Evolutionary conservation across 2,888 invertebrate species (phyloP).

Genomic region (Crematogaster levior): DNA sequence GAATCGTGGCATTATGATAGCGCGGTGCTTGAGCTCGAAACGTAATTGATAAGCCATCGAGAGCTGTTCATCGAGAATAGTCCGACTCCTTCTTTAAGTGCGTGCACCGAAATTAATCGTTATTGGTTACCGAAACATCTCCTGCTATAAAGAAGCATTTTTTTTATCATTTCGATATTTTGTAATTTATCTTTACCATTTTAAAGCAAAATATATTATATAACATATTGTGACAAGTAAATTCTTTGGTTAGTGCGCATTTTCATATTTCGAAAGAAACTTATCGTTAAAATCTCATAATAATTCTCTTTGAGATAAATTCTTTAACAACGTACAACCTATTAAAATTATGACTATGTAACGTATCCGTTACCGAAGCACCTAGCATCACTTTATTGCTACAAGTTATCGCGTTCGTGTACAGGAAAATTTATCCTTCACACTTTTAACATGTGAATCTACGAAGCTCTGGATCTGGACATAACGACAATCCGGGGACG

Average conservation of each 20-base stretch:
- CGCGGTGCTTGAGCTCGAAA: slow-evolving; percentile 37
- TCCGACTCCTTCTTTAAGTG: not conserved
- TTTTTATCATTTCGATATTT: not conserved
- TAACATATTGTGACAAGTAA: not conserved
- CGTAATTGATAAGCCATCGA: slow-evolving; percentile 27
- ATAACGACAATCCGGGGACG: slow-evolving; percentile 43
- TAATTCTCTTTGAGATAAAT: not conserved
- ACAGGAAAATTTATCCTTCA: slow-evolving; percentile 22
- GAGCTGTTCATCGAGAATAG: not conserved
- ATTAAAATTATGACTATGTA: slow-evolving; percentile 16
- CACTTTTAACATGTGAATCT: slow-evolving; percentile 54
- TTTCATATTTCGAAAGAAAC: not conserved
- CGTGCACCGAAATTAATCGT: not conserved
- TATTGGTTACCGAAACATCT: not conserved
- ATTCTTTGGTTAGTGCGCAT: not conserved
- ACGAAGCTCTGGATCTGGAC: slow-evolving; percentile 41
- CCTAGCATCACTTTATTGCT: not conserved
- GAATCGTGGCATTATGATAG: slow-evolving; percentile 68
- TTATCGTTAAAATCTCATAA: not conserved
- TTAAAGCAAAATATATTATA: not conserved
- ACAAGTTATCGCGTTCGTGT: not conserved
- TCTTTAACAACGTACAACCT: not conserved
- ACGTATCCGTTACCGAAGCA: not conserved
- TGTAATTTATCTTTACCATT: not conserved
- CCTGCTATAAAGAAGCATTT: no score